Conservation (phyloP, 2,888 invertebrate genomes). For the Heliconius ethilla region DNA sequence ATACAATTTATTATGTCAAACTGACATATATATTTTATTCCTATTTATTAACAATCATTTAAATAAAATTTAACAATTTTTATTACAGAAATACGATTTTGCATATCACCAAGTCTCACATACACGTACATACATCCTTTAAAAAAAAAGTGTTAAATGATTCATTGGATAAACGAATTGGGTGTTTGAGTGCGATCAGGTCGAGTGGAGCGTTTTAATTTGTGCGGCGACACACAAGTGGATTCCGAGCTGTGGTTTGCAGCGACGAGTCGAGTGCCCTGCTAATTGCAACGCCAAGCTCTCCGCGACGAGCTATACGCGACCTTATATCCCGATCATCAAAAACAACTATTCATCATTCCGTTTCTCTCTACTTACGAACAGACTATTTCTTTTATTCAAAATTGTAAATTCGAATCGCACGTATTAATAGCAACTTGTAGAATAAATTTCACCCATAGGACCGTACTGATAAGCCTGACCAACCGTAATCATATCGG, state of each 20-base stretch:
- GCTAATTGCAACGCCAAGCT: conserved; percentile 77
- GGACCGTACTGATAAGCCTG: conserved; percentile 71
- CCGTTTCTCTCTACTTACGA: neutral
- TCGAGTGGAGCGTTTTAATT: conserved; percentile 80
- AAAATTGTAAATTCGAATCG: conserved; percentile 41
- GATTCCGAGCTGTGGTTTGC: conserved; percentile 68
- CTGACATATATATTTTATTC: neutral
- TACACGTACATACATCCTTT: neutral
- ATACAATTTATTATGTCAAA: too few species aligned
- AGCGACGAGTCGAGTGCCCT: conserved; percentile 73
- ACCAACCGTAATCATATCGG: conserved; percentile 75
- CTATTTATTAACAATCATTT: neutral
- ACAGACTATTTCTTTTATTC: neutral
- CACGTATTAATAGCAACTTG: conserved; percentile 48
- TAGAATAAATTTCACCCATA: conserved; percentile 62
- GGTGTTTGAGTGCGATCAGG: conserved; percentile 68
- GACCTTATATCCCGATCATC: conserved; percentile 56
- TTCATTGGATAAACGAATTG: conserved; percentile 69
- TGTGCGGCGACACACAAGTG: conserved; percentile 80
- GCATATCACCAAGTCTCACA: too few species aligned
- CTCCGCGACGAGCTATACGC: conserved; percentile 60
- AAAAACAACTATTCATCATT: conserved; percentile 57
- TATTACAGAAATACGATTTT: neutral
- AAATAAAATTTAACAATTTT: neutral
- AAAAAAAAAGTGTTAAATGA: conserved; percentile 54